Base-by-base conservation (phyloP, 1,140 invertebrate species). In the Semibalanus balanoides region DNA sequence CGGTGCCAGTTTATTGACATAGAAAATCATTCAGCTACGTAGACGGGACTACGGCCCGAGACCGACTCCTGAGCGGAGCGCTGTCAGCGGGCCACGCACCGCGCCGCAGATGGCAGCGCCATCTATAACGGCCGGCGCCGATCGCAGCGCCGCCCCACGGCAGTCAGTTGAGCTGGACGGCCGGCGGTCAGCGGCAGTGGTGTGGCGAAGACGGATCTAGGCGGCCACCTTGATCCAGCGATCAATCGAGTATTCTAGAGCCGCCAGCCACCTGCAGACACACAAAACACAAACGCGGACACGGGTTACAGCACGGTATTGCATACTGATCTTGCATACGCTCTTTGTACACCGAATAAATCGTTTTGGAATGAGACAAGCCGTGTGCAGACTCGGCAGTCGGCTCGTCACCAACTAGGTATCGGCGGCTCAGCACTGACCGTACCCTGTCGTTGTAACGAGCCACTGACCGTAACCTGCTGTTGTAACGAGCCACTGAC, bases 241-340 rank as follows among this genome's bases (percentile, higher is more conserved):
- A 85, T 96, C 94, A 83, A 98, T 96, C 73, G 95, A 96, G 83
- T 95, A 96, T 84, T 96, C 94, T 80, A 97, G 84, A 74, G 94
- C 93, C 76, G 93, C 93, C 81, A 97, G 88, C 95, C 95, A 98
- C 82, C 95, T 97, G 84, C 40, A 90, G 76, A 81, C 77, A 80
- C 83, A 80, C 80, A 76, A 76, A 77, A 75, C 27, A 80, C 30
- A 0, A 31, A 40, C 14, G 64, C n/a, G n/a, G n/a, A n/a, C n/a
- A n/a, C n/a, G n/a, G n/a, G n/a, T n/a, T n/a, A n/a, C n/a, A n/a
- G n/a, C n/a, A n/a, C n/a, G n/a, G n/a, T n/a, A n/a, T n/a, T n/a
- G n/a, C n/a, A n/a, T n/a, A n/a, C n/a, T n/a, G n/a, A n/a, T n/a
- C n/a, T n/a, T n/a, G n/a, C n/a, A n/a, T n/a, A n/a, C n/a, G n/a